phyloP scores from a whole-genome alignment of 2,888 invertebrate genomes.

The Myopa testacea region DNA sequence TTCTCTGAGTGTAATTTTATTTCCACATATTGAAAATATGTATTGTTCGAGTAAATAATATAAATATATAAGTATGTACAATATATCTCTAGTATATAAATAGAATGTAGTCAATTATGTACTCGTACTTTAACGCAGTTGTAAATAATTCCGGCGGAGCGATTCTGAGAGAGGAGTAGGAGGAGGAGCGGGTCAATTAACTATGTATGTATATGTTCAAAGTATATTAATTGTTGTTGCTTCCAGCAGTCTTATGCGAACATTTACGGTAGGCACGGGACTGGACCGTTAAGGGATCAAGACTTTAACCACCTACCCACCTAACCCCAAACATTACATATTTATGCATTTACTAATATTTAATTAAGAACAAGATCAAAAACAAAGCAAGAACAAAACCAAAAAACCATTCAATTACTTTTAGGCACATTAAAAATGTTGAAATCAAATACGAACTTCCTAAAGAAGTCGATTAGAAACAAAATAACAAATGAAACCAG shows the following conservation, averaged over 20 bases:
- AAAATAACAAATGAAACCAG: background rate
- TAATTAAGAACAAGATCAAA: background rate
- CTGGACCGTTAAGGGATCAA: too few relatives aligned
- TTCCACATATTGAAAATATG: background rate
- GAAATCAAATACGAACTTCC: conserved; percentile 26
- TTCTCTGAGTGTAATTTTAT: conserved; percentile 1
- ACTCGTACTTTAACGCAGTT: background rate
- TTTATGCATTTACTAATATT: conserved; percentile 28
- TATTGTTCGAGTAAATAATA: background rate
- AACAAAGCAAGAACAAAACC: background rate
- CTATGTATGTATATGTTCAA: background rate
- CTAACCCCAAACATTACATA: background rate
- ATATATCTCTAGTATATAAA: conserved; percentile 20
- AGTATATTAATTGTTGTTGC: too few relatives aligned
- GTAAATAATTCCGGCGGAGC: conserved; percentile 23
- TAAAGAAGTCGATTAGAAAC: background rate
- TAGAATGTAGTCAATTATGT: conserved; percentile 50
- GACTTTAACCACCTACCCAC: too few relatives aligned
- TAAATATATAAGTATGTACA: background rate
- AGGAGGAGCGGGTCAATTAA: conserved; percentile 28
- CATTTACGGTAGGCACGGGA: too few relatives aligned
- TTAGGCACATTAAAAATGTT: background rate
- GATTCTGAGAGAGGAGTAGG: too few relatives aligned
- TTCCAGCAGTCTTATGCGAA: too few relatives aligned
- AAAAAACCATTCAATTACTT: background rate